Percentiles rank a stretch among this genome's conserved stretches.
These are phyloP conservation scores for Drepanosiphum platanoidis DNA, from an alignment of 2,888 invertebrate genomes.

Conservation along the genomic window DNA sequence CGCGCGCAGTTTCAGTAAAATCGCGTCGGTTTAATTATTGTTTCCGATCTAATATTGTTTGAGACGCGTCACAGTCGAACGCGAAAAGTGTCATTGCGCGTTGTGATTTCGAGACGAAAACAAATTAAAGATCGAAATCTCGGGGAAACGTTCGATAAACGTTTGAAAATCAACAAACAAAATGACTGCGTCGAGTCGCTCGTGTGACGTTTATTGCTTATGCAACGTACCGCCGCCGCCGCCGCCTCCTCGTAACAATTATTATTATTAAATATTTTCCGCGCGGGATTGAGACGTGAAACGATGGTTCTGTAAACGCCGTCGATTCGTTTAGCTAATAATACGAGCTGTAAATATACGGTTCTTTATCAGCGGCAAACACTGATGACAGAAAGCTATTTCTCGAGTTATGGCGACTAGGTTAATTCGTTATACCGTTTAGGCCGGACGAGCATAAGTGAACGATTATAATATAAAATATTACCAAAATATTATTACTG, in stretches of 20 bases:
- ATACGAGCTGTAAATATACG: too few species aligned
- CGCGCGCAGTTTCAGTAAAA: background rate
- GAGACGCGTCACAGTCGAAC: background rate
- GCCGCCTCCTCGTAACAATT: background rate
- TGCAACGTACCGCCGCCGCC: too few species aligned
- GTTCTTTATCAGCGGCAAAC: background rate
- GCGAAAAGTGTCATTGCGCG: background rate
- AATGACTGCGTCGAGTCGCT: too few species aligned
- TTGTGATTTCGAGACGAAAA: background rate
- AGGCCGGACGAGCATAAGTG: background rate
- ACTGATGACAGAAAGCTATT: conserved; percentile 21
- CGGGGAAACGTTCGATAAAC: too few species aligned
- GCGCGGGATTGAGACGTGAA: background rate
- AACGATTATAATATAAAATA: background rate
- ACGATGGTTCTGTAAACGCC: background rate
- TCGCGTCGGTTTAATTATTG: background rate
- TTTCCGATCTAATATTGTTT: background rate
- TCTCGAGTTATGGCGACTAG: background rate
- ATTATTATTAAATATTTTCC: background rate
- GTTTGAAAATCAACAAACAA: background rate
- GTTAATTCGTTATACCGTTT: background rate
- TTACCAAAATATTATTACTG: too few species aligned
- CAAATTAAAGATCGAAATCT: background rate
- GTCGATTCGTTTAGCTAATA: background rate
- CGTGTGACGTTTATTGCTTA: too few species aligned